These are phyloP conservation scores for Epistrophella euchroma DNA, from an alignment of 2,888 invertebrate genomes.

Conservation along the genomic window DNA sequence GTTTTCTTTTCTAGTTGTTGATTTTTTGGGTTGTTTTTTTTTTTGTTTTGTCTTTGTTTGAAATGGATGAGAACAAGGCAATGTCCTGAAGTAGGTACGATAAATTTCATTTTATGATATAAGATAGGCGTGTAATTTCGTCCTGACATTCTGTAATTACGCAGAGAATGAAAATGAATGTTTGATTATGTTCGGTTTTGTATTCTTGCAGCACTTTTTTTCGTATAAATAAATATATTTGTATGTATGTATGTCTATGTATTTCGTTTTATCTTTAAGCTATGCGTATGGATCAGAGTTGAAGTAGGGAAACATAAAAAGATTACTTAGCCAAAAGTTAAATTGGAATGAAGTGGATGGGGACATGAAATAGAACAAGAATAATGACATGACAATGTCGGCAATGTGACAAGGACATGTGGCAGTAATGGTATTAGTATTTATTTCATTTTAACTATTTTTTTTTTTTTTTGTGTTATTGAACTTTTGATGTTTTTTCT, in stretches of 20 bases:
- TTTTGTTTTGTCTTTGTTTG: background rate
- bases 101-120: constrained; percentile 74
- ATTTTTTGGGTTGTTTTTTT: background rate
- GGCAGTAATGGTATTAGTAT: constrained; percentile 72
- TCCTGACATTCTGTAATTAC: constrained; percentile 73
- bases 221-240: background rate
- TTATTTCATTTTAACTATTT: constrained; percentile 70
- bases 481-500: background rate
- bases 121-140: constrained; percentile 73
- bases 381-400: constrained; percentile 64
- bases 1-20: constrained; percentile 33
- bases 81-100: constrained; percentile 53
- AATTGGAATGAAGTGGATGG: constrained; percentile 11
- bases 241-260: background rate
- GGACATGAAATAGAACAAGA: constrained; percentile 22
- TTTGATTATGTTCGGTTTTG: constrained; percentile 68
- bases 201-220: constrained; percentile 45
- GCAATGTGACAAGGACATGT: constrained; percentile 67
- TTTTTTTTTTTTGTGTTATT: background rate
- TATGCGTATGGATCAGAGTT: constrained; percentile 4
- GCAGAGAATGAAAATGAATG: constrained; percentile 51
- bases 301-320: constrained; percentile 16
- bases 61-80: background rate
- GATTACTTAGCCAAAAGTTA: constrained; percentile 38
- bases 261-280: constrained; percentile 8